These are phyloP conservation scores for Drosophila formosana DNA, from an alignment of 2,888 invertebrate genomes.

Conservation along the genomic window DNA sequence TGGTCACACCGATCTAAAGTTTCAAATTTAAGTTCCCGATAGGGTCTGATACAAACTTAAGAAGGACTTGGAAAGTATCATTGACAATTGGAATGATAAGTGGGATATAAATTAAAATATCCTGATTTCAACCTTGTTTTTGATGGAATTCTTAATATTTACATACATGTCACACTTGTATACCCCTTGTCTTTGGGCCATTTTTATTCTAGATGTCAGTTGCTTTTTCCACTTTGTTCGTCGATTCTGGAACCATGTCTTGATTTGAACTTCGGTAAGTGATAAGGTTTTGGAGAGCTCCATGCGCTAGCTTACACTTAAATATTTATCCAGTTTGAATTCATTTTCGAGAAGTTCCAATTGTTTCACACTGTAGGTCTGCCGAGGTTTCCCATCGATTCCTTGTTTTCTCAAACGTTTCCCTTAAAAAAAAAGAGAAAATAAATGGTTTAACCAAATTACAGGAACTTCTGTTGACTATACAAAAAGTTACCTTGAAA, in stretches of 20 bases:
- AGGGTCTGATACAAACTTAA: not conserved
- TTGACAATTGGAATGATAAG: conserved; percentile 48
- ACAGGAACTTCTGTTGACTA: not conserved
- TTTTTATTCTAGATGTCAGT: conserved; percentile 94
- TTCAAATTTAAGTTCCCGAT: not conserved
- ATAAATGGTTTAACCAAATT: not conserved
- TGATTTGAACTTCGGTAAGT: conserved; percentile 67
- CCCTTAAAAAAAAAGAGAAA: conserved; percentile 83
- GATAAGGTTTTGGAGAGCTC: conserved; percentile 95
- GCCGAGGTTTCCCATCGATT: conserved; percentile 96
- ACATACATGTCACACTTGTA: conserved; percentile 86
- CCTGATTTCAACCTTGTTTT: conserved; percentile 37
- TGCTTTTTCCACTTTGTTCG: conserved; percentile 99
- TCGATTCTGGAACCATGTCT: conserved; percentile 86
- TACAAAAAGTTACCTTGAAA: conserved; percentile 86
- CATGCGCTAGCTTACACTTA: conserved; percentile 97
- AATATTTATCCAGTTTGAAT: conserved; percentile 97
- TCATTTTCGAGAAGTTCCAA: conserved; percentile 96
- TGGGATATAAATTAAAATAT: conserved; percentile 48
- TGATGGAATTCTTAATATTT: conserved; percentile 87
- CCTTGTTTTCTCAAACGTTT: conserved; percentile 94
- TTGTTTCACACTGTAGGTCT: conserved; percentile 98
- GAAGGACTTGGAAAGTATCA: conserved; percentile 4
- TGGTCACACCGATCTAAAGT: not conserved
- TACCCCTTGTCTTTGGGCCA: conserved; percentile 94